Evolutionary conservation across 2,797 vertebrate genomes (phyloP).

Genomic region (Anisognathus igniventris): DNA sequence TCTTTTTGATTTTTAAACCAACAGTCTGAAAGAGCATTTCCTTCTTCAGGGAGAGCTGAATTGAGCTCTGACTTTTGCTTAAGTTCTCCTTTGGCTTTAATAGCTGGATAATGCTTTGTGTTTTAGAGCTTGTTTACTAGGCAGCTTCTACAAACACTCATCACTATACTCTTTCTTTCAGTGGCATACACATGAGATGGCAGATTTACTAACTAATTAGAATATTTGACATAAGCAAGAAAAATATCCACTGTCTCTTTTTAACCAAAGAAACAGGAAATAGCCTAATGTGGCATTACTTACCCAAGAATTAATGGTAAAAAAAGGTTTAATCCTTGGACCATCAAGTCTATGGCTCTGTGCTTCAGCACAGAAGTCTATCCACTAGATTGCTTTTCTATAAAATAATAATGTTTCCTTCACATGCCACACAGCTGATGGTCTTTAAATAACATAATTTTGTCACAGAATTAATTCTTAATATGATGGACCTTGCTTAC

Average conservation of each 20-base stretch:
- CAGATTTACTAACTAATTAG: not conserved
- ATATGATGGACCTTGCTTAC: rapidly evolving
- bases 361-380: not conserved
- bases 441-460: not conserved
- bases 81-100: conserved; percentile 12
- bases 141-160: not conserved
- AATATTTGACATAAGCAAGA: not conserved
- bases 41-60: not conserved
- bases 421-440: not conserved
- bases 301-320: not conserved
- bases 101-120: not conserved
- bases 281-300: not conserved
- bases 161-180: not conserved
- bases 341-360: not conserved
- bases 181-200: not conserved
- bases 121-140: conserved; percentile 12
- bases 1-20: conserved; percentile 46
- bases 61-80: not conserved
- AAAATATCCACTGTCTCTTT: not conserved
- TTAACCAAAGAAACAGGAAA: not conserved
- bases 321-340: not conserved
- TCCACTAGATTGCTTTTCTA: not conserved
- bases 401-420: not conserved
- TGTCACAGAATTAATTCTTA: not conserved
- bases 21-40: not conserved